Conservation (phyloP, 2,888 invertebrate species). For the Acrobasis suavella region DNA sequence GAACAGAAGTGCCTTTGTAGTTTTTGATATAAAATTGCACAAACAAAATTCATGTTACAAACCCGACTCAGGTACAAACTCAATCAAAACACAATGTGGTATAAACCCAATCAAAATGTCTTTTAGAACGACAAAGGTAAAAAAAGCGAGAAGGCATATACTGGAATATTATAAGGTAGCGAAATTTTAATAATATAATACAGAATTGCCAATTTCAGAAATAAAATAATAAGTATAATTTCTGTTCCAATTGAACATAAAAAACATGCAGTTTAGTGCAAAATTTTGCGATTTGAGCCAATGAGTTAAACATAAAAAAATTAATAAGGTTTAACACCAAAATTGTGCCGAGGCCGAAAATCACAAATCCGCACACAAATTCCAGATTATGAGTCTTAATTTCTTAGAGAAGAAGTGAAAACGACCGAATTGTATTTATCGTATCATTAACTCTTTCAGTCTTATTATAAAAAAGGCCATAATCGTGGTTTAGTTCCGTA, state of each 20-base stretch:
- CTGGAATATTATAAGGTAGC: background rate
- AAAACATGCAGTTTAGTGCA: constrained; percentile 21
- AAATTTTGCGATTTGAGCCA: constrained; percentile 12
- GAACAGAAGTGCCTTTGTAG: too few species aligned
- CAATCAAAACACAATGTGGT: too few species aligned
- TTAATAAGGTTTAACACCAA: background rate
- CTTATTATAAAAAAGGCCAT: too few species aligned
- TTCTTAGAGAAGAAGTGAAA: background rate
- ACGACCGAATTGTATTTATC: too few species aligned
- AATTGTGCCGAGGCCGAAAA: background rate
- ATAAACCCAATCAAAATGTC: too few species aligned
- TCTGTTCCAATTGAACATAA: background rate
- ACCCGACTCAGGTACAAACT: too few species aligned
- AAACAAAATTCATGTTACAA: too few species aligned
- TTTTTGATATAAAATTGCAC: too few species aligned
- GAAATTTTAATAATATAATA: background rate
- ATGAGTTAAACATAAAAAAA: constrained; percentile 7
- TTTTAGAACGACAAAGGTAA: background rate
- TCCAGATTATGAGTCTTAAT: background rate
- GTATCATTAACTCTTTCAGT: too few species aligned
- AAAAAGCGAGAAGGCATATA: background rate
- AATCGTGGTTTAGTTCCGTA: too few species aligned
- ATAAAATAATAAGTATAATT: background rate
- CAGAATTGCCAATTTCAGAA: background rate
- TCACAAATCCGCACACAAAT: too few species aligned